These are phyloP conservation scores for Antheraea assamensis DNA, from an alignment of 2,888 invertebrate species.

Conservation along the genomic window DNA sequence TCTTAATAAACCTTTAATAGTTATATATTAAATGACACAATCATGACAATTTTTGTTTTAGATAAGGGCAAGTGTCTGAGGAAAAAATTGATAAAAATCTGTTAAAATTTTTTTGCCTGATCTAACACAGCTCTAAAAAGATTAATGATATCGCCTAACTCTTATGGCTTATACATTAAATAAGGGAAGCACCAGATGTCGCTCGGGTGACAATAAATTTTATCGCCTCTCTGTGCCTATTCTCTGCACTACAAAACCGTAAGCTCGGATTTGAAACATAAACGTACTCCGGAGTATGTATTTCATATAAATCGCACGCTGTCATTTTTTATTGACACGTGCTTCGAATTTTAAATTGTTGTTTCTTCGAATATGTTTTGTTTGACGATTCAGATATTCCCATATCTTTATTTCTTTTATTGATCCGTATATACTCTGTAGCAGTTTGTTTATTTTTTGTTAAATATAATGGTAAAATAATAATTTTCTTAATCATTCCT, in stretches of 20 bases:
- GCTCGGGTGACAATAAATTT: constrained; percentile 80
- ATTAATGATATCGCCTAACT: constrained; percentile 23
- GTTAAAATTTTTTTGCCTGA: no score
- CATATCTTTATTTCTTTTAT: not conserved
- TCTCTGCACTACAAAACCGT: constrained; percentile 70
- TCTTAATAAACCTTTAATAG: no score
- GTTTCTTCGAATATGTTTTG: not conserved
- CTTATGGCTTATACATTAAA: constrained; percentile 34
- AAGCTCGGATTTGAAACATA: constrained; percentile 72
- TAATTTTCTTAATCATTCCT: no score
- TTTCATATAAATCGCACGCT: constrained; percentile 63
- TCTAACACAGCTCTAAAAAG: no score
- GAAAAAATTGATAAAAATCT: no score
- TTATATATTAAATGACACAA: no score
- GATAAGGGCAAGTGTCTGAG: no score
- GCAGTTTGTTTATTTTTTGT: not conserved
- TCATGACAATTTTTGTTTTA: no score
- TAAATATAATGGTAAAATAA: no score
- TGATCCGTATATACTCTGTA: not conserved
- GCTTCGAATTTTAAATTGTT: constrained; percentile 33
- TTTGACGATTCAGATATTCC: not conserved
- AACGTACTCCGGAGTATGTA: constrained; percentile 54
- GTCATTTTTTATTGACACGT: constrained; percentile 53
- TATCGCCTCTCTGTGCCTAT: constrained; percentile 76
- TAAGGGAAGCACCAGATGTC: constrained; percentile 75